Evolutionary conservation across 1,140 invertebrate species (phyloP).

Genomic region (Aphidius gifuensis): DNA sequence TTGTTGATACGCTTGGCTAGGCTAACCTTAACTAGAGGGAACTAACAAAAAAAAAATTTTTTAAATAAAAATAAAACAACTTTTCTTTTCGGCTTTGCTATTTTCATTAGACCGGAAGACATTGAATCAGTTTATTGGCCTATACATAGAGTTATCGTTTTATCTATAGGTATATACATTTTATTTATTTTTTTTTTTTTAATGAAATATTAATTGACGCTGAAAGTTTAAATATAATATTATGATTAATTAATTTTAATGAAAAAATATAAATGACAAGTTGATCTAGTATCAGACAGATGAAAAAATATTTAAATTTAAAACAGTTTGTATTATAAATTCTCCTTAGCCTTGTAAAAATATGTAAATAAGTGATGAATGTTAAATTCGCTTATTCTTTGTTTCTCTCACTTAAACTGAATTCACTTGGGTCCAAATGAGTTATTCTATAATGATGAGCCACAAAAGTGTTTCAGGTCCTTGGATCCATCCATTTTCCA

Average conservation of each 20-base stretch:
- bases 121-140: constrained; percentile 18
- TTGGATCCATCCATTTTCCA: constrained; percentile 34
- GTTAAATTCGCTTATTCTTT: background rate
- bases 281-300: too few species aligned
- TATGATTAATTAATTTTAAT: too few species aligned
- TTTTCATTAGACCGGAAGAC: constrained; percentile 13
- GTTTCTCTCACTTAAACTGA: constrained; percentile 33
- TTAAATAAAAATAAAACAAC: too few species aligned
- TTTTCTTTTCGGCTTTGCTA: constrained; percentile 5
- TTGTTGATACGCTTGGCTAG: constrained; percentile 22
- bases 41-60: constrained; percentile 1
- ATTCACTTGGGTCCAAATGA: constrained; percentile 45
- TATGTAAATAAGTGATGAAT: constrained; percentile 16
- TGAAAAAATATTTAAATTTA: too few species aligned
- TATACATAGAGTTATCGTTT: background rate
- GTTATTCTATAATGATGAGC: constrained; percentile 38
- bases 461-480: constrained; percentile 27
- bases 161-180: background rate
- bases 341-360: background rate
- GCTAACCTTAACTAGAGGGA: background rate
- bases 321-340: too few species aligned
- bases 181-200: background rate
- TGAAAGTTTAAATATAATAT: too few species aligned
- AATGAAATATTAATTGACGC: too few species aligned
- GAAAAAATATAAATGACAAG: too few species aligned